Evolutionary conservation across 2,797 vertebrate genomes (phyloP).

Genomic region (Premnoplex brunnescens): DNA sequence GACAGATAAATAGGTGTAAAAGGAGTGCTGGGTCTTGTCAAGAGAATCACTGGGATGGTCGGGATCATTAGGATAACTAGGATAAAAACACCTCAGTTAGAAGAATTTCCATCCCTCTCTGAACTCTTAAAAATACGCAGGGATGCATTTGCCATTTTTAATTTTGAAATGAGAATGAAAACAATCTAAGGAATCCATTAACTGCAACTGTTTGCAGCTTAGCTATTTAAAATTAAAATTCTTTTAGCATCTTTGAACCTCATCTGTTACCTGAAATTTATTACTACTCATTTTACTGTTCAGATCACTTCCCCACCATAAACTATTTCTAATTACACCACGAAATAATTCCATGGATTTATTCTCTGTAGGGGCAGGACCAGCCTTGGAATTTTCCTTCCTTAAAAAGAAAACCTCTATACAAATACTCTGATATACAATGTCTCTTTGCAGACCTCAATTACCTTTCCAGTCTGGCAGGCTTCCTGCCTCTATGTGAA

Average conservation of each 20-base stretch:
- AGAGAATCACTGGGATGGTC: background rate
- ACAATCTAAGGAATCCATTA: background rate
- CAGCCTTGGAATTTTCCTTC: background rate
- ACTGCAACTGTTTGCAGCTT: background rate
- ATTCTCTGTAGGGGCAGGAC: background rate
- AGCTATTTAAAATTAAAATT: background rate
- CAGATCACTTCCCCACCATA: background rate
- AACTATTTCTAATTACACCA: background rate
- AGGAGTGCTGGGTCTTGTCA: background rate
- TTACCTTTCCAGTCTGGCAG: background rate
- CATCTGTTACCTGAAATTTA: background rate
- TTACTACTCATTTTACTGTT: background rate
- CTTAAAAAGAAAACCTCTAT: background rate
- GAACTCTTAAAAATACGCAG: background rate
- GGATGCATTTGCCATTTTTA: background rate
- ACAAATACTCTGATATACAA: background rate
- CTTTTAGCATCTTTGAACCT: background rate
- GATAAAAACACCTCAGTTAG: background rate
- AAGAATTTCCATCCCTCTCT: background rate
- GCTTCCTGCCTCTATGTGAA: background rate
- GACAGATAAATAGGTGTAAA: rapidly evolving
- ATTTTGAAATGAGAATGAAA: background rate
- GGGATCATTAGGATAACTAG: background rate
- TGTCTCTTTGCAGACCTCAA: background rate
- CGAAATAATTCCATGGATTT: background rate